Base-by-base conservation (phyloP, 2,797 vertebrate genomes). In the Tragopan temminckii region DNA sequence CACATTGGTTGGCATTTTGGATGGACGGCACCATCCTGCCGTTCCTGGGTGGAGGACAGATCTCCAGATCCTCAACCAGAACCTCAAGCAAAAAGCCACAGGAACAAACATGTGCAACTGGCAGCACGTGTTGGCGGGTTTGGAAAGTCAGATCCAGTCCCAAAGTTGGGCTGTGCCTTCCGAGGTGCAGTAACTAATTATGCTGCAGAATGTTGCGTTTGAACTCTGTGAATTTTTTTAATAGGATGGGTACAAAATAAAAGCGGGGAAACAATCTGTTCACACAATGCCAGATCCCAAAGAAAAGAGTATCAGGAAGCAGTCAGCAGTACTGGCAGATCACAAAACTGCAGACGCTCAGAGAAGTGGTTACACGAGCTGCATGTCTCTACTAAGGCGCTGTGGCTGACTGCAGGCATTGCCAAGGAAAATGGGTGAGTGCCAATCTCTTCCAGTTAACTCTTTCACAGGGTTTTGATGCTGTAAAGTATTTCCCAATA, bases 31-130 rank as follows among this genome's bases (percentile, higher is more conserved):
- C 38, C 43, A 58, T 13, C 52, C 48, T 55, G 23, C 38, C 3
- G 4, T 45, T 93, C 58, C 64, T 78, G 57, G 75, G 46, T 38
- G 5, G 48, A 53, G 12, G 7, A 58, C 45, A 50, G 57, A 15
- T 20, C 23, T 68, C 48, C 61, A 77, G 48, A 80, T 58, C 2
- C 7, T 5, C 11, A 8, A 45, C 21, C 24, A 0, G 2, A 79
- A 62, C 0, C n/a, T 10, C 11, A 15, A 38, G 83, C 48, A 88
- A 48, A 83, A 92, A 69, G 45, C 38, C 85, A 57, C 3, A 3
- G 13, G n/a, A 85, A 93, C 6, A 2, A 70, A 40, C 5, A 11
- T 0, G 1, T 36, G 35, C 61, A 58, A 17, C 0, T 1, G 50
- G 33, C 25, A 80, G 58, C 58, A 79, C n/a, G 23, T 2, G 9